Base-by-base conservation (phyloP, 53 echinoderm and acorn worm genomes). In the Echinometra lucunter region DNA sequence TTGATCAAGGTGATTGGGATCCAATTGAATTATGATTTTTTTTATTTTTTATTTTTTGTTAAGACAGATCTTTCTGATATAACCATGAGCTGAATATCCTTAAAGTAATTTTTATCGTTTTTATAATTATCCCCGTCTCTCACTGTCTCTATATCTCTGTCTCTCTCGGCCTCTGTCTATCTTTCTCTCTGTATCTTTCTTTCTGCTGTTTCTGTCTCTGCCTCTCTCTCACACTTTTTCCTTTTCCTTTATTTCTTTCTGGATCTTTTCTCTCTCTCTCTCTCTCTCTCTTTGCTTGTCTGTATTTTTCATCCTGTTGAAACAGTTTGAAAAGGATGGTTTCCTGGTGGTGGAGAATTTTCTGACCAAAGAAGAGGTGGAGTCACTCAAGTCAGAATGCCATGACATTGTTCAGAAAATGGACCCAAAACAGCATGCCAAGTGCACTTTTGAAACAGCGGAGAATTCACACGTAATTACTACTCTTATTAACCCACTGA, bases 241-340 rank as follows among this genome's bases (percentile, higher is more conserved):
- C 34, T 85, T 6, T 5, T 8, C 58, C n/a, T n/a, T n/a, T n/a
- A n/a, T n/a, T n/a, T n/a, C n/a, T n/a, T n/a, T n/a, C n/a, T n/a
- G n/a, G n/a, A n/a, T n/a, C n/a, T n/a, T 47, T 47, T 9, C 9
- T 47, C 16, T 82, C 44, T 17, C 17, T 89, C 10, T 89, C 12
- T 49, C 53, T 56, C 30, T 89, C 44, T 89, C 37, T 21, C 37
- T n/a, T 91, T 78, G 25, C 34, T 85, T 6, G 16, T 8, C 58
- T 9, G 7, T 56, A 56, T 56, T 58, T 58, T 47, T 6, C 49
- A 47, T 47, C 4, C 9, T 6, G 4, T 47, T 47, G 4, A 9
- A 47, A 57, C 57, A 99, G 99, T 99, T 97, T 94, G 95, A 94
- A 55, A 95, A 97, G 70, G 97, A 99, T 96, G 99, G 99, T 28